phyloP scores from a whole-genome alignment of 2,113 vertebrate genomes.

The Sinocyclocheilus rhinocerous region DNA sequence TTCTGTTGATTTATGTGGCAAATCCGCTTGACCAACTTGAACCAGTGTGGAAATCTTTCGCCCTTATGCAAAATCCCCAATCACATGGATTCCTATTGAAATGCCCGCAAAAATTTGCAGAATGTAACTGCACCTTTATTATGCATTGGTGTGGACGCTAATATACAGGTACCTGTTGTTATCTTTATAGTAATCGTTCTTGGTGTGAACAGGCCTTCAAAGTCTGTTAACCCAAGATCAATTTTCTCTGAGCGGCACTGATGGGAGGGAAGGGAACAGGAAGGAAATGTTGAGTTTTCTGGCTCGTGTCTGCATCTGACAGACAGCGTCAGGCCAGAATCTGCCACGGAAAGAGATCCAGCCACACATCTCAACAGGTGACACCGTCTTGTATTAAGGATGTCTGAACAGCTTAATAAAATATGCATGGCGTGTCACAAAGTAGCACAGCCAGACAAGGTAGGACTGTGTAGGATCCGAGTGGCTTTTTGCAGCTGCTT shows the following conservation, averaged over 20 bases:
- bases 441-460: conserved; percentile 48
- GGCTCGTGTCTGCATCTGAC: conserved; percentile 15
- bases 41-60: too few relatives aligned
- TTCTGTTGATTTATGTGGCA: too few relatives aligned
- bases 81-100: neutral
- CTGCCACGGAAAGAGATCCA: conserved; percentile 54
- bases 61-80: neutral
- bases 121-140: neutral
- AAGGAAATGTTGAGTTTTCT: neutral
- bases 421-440: conserved; percentile 64
- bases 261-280: conserved; percentile 1
- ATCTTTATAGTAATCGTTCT: neutral
- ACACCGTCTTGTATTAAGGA: conserved; percentile 60
- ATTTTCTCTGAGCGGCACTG: neutral
- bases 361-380: conserved; percentile 64
- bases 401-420: conserved; percentile 67
- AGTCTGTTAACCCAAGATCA: conserved; percentile 29
- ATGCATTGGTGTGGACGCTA: neutral
- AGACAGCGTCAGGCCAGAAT: conserved; percentile 61
- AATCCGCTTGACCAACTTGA: too few relatives aligned
- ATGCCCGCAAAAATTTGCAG: too few relatives aligned
- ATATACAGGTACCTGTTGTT: neutral
- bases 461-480: conserved; percentile 2
- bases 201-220: neutral
- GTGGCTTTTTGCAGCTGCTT: conserved; percentile 4